These are phyloP conservation scores for Pseudotriccus pelzelni DNA, from an alignment of 2,797 vertebrate genomes.

Conservation along the genomic window DNA sequence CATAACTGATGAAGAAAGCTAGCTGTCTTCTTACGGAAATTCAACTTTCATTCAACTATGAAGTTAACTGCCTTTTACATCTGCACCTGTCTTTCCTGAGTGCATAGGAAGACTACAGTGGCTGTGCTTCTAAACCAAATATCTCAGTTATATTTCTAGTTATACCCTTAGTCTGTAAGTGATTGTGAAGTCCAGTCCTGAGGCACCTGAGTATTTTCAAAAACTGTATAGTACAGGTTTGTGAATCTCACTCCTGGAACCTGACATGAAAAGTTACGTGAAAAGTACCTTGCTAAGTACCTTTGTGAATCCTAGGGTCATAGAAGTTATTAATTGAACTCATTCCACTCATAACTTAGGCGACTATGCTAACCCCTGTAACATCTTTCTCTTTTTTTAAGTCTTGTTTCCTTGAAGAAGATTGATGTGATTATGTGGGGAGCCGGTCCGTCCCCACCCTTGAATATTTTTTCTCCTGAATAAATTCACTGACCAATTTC, in stretches of 20 bases:
- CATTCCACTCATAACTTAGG: not conserved
- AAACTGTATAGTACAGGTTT: not conserved
- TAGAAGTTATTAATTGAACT: not conserved
- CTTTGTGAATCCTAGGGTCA: not conserved
- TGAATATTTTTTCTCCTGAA: not conserved
- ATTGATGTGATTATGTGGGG: not conserved
- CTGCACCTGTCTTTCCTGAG: not conserved
- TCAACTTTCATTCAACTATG: not conserved
- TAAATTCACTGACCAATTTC: not conserved
- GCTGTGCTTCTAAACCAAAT: not conserved
- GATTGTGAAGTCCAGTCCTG: not conserved
- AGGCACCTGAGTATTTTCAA: not conserved
- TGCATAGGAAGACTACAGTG: accelerated
- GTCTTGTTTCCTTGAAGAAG: not conserved
- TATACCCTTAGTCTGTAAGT: not conserved
- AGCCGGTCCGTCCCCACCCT: not conserved
- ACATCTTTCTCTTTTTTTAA: not conserved
- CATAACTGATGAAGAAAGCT: not conserved
- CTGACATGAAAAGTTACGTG: not conserved
- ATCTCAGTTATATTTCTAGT: not conserved
- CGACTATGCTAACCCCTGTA: not conserved
- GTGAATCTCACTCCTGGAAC: not conserved
- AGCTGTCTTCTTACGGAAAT: not conserved
- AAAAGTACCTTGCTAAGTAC: not conserved
- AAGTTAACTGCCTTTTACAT: not conserved